These are phyloP conservation scores for Sceloporus undulatus DNA, from an alignment of 2,113 vertebrate species.

Conservation along the genomic window DNA sequence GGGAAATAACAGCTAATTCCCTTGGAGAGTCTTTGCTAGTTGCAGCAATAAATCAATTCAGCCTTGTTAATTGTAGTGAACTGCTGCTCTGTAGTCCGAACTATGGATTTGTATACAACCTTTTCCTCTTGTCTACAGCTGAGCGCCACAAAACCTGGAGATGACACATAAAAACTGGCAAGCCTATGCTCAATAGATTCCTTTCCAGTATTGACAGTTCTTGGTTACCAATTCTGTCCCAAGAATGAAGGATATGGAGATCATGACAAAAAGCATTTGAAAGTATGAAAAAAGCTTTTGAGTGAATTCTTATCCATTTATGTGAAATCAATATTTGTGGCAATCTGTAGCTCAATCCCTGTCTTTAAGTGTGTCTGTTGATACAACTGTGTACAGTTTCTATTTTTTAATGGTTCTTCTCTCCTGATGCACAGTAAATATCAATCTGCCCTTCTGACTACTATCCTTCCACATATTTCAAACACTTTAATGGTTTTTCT, in stretches of 20 bases:
- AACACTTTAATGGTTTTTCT: constrained; percentile 78
- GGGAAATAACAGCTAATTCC: too few species aligned
- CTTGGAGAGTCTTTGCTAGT: too few species aligned
- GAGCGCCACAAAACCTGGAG: too few species aligned
- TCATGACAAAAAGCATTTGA: neutral
- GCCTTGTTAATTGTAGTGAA: too few species aligned
- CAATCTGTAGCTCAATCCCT: constrained; percentile 41
- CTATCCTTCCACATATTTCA: constrained; percentile 75
- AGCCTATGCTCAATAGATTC: neutral
- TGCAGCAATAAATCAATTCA: too few species aligned
- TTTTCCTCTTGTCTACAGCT: too few species aligned
- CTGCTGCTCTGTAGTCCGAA: too few species aligned
- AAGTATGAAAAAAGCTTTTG: constrained; percentile 1
- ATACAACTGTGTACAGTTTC: constrained; percentile 43
- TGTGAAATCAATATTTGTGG: constrained; percentile 30
- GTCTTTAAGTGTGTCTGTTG: constrained; percentile 47
- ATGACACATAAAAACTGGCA: neutral
- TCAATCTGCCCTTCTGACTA: constrained; percentile 72
- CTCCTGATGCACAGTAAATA: constrained; percentile 64
- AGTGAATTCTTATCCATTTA: constrained; percentile 37
- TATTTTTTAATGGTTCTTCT: constrained; percentile 50
- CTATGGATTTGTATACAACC: too few species aligned
- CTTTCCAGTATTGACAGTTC: too few species aligned
- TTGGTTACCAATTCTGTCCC: neutral
- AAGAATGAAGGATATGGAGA: neutral